phyloP scores from a whole-genome alignment of 2,888 invertebrate genomes.

The Acheta domesticus region DNA sequence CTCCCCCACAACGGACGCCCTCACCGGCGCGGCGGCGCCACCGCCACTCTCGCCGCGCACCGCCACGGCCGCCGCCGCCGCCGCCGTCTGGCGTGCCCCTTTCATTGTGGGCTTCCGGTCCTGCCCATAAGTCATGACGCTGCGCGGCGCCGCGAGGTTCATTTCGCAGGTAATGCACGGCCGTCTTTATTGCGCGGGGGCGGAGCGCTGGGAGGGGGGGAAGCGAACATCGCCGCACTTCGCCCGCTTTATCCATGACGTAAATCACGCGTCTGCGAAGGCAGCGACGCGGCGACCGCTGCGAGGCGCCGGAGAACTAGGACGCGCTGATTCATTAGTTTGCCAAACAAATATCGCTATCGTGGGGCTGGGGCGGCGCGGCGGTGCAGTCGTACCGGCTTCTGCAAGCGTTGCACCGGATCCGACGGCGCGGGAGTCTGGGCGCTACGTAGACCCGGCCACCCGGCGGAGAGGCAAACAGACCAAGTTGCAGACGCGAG shows the following conservation, averaged over 20 bases:
- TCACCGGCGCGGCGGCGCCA: no score
- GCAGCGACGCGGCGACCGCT: background rate
- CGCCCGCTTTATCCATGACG: background rate
- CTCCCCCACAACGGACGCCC: no score
- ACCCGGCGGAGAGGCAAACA: no score
- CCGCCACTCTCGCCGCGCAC: no score
- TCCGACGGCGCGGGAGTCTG: no score
- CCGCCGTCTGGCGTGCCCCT: no score
- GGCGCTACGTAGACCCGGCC: no score
- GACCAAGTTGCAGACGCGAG: no score
- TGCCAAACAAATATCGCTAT: conserved; percentile 18
- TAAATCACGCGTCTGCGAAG: background rate
- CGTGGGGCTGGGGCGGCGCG: background rate
- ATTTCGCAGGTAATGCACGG: conserved; percentile 18
- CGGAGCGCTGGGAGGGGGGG: background rate
- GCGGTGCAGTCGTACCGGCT: no score
- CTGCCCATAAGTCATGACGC: conserved; percentile 1
- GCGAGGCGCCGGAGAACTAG: background rate
- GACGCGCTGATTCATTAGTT: conserved; percentile 18
- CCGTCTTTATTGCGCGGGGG: background rate
- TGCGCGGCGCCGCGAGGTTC: background rate
- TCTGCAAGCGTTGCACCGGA: no score
- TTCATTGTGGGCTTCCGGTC: background rate
- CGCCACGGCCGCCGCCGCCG: no score
- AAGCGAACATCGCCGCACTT: background rate